Conservation (phyloP, 2,113 vertebrate genomes). For the Nerophis ophidion region DNA sequence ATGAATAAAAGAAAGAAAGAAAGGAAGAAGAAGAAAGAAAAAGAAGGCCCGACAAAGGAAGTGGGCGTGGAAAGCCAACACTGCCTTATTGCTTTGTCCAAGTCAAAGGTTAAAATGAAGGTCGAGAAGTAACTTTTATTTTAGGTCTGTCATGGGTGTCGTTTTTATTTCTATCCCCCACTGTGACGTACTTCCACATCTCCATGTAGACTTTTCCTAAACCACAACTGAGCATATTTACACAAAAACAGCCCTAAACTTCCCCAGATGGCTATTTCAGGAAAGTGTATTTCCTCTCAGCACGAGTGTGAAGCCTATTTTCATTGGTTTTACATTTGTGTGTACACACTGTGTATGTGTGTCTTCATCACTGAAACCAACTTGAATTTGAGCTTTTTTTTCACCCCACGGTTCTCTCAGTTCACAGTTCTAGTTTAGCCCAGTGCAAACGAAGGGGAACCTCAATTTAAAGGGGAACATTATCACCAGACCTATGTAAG, state of each 20-base stretch:
- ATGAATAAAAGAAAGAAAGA: too few species aligned
- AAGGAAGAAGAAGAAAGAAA: too few species aligned
- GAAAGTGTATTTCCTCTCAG: constrained; percentile 42
- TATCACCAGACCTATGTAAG: too few species aligned
- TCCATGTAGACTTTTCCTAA: constrained; percentile 40
- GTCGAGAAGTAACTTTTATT: neutral
- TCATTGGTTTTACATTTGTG: constrained; percentile 2
- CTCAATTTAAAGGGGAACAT: too few species aligned
- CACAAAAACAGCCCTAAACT: constrained; percentile 43
- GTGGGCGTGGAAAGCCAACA: too few species aligned
- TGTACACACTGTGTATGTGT: neutral
- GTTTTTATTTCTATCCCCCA: constrained; percentile 18
- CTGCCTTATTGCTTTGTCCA: too few species aligned
- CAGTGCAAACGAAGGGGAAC: too few species aligned
- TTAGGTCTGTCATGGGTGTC: constrained; percentile 32
- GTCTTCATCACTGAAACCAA: constrained; percentile 19
- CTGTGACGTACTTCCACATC: constrained; percentile 49
- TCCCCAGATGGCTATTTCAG: constrained; percentile 36
- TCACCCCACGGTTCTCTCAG: too few species aligned
- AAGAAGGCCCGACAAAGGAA: too few species aligned
- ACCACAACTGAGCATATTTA: constrained; percentile 57
- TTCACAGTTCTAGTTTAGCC: too few species aligned
- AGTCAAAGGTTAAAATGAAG: constrained; percentile 1
- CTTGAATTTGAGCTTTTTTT: neutral
- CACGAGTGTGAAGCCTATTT: constrained; percentile 29